Base-by-base conservation (phyloP, 2,113 vertebrate species). In the Potamarius usumacintae region DNA sequence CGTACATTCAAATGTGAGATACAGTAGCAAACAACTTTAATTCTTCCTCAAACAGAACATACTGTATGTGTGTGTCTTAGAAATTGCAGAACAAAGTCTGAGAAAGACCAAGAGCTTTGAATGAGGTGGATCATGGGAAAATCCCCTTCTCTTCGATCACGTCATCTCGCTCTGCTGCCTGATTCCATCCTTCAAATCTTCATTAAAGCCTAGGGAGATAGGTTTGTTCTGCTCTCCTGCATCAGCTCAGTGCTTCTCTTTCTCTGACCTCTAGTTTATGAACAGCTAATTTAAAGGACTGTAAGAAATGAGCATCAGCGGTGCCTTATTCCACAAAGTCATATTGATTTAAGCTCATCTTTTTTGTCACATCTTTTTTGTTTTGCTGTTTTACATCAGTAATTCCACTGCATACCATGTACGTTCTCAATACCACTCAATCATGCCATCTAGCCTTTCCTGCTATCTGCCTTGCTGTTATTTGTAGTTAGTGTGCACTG, bases 141-240 rank as follows among this genome's bases (percentile, higher is more conserved):
- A 92, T 91, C 90, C 90, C 88, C 65, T 88, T 30, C 58, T 89
- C 92, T 92, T 90, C 91, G 89, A 92, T 89, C 88, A 84, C 90
- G 84, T 86, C 84, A 72, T 83, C 84, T 63, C 72, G 90, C 90
- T 91, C 84, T 48, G 34, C 87, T 91, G 87, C 88, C 89, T 90
- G 89, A 93, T 92, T 88, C 79, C 92, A 89, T 90, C 89, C 88
- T 50, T 65, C 87, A 80, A 92, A 92, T 60, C 63, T 92, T 94
- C 91, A 92, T 92, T 94, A 94, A 90, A 89, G 81, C 62, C 58
- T 30, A 48, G 81, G 22, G 63, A 83, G 80, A 84, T 34, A 86
- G 90, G 71, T 88, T 14, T 65, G n/a, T 74, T 76, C 72, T 63
- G 78, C 60, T 87, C 60, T 82, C 42, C 83, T 89, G 77, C 52